These are phyloP conservation scores for Andrena fulva DNA, from an alignment of 2,888 invertebrate genomes.

Conservation along the genomic window DNA sequence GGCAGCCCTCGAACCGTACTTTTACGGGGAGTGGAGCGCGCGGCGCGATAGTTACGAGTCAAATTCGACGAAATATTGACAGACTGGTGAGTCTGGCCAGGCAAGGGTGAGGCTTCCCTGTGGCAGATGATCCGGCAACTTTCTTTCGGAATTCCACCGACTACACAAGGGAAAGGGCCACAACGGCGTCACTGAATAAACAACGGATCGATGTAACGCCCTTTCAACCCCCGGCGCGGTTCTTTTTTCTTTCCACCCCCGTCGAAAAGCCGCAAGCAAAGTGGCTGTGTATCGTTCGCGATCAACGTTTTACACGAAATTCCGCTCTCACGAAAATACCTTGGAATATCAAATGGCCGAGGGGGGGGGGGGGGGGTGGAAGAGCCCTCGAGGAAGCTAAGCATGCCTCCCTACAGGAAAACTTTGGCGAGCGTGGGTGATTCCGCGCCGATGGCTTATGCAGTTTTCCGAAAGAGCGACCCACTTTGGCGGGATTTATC, in stretches of 20 bases:
- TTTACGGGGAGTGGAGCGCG: not conserved
- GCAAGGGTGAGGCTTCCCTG: not conserved
- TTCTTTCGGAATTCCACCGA: constrained; percentile 9
- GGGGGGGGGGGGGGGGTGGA: not conserved
- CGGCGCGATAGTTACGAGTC: constrained; percentile 4
- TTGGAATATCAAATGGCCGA: constrained; percentile 42
- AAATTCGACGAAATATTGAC: constrained; percentile 31
- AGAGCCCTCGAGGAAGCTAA: constrained; percentile 42
- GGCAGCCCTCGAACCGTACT: constrained; percentile 1
- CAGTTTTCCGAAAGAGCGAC: constrained; percentile 6
- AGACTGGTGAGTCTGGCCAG: not conserved
- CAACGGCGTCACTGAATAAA: constrained; percentile 21
- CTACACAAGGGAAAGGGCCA: not conserved
- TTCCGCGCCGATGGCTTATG: constrained; percentile 8
- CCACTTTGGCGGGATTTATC: constrained; percentile 10
- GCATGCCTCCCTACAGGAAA: constrained; percentile 31
- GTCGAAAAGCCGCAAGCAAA: constrained; percentile 34
- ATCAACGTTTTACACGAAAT: constrained; percentile 50
- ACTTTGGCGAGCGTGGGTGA: constrained; percentile 14
- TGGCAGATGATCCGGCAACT: constrained; percentile 26
- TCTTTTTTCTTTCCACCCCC: not conserved
- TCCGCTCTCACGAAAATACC: constrained; percentile 37
- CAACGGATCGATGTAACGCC: constrained; percentile 42
- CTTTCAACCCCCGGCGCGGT: constrained; percentile 20
- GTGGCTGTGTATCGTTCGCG: constrained; percentile 33